Conservation (phyloP, 2,113 vertebrate genomes). For the Barnardius zonarius region DNA sequence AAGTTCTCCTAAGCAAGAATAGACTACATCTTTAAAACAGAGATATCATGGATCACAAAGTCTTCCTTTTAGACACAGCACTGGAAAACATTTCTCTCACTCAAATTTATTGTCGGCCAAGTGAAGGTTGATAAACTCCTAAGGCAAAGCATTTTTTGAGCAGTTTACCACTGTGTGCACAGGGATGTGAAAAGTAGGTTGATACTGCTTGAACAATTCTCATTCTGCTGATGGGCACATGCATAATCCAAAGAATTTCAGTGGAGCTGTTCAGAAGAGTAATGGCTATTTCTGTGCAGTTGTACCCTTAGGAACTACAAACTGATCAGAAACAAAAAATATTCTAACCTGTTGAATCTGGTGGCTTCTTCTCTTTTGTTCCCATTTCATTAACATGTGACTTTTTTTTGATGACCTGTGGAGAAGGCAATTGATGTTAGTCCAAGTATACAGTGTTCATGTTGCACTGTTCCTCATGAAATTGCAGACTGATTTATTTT, state of each 20-base stretch:
- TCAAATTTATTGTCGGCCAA: neutral
- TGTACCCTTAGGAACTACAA: neutral
- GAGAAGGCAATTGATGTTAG: neutral
- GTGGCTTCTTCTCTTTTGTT: constrained; percentile 78
- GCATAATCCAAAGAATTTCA: neutral
- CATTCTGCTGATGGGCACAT: neutral
- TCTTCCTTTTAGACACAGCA: neutral
- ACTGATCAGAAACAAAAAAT: neutral
- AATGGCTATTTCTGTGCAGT: neutral
- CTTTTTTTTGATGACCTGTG: constrained; percentile 75
- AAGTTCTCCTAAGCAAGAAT: neutral
- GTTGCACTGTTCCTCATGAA: neutral
- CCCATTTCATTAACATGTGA: constrained; percentile 67
- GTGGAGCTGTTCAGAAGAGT: neutral
- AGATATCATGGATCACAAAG: neutral
- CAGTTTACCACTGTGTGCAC: neutral
- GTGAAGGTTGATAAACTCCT: neutral
- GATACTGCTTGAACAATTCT: neutral
- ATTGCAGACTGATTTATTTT: neutral
- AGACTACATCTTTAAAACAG: neutral
- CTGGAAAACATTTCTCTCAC: neutral
- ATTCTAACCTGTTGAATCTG: constrained; percentile 78
- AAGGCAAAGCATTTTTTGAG: neutral
- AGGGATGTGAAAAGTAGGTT: neutral
- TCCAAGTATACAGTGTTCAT: neutral